A percentile compares a stretch with the other conserved stretches of the same genome.
phyloP scores from a whole-genome alignment of 2,113 vertebrate species.

The Sapajus apella region DNA sequence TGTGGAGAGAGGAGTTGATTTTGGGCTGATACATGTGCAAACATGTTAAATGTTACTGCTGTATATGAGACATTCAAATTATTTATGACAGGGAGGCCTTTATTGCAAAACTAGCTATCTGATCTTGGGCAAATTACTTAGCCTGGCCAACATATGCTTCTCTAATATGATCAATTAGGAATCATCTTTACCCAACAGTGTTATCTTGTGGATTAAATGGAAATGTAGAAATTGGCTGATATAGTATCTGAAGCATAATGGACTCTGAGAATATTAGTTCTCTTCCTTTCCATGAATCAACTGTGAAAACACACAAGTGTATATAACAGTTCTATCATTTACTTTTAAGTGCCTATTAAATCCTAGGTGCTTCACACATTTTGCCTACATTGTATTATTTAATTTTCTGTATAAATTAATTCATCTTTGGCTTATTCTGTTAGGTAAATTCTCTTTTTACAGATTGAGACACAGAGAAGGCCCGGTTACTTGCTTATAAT shows the following conservation, averaged over 20 bases:
- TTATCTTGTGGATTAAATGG: slow-evolving; percentile 16
- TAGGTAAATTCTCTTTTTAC: neutral
- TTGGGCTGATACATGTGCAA: neutral
- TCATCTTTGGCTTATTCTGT: neutral
- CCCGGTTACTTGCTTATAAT: neutral
- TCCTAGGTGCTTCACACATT: neutral
- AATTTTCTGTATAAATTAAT: neutral
- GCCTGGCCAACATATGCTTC: neutral
- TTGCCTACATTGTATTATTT: neutral
- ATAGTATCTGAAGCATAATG: neutral
- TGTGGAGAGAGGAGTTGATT: neutral
- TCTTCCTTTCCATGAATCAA: neutral
- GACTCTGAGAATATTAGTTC: neutral
- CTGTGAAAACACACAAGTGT: neutral
- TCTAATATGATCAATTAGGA: neutral
- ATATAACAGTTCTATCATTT: neutral
- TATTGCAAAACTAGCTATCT: neutral
- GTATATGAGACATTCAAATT: neutral
- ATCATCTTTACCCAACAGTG: neutral
- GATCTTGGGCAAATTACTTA: neutral
- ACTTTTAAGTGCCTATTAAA: neutral
- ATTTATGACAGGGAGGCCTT: neutral
- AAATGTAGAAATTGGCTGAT: neutral
- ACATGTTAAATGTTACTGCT: neutral
- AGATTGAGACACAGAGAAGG: neutral